phyloP scores from a whole-genome alignment of 2,113 vertebrate genomes.

The Emberiza fucata region DNA sequence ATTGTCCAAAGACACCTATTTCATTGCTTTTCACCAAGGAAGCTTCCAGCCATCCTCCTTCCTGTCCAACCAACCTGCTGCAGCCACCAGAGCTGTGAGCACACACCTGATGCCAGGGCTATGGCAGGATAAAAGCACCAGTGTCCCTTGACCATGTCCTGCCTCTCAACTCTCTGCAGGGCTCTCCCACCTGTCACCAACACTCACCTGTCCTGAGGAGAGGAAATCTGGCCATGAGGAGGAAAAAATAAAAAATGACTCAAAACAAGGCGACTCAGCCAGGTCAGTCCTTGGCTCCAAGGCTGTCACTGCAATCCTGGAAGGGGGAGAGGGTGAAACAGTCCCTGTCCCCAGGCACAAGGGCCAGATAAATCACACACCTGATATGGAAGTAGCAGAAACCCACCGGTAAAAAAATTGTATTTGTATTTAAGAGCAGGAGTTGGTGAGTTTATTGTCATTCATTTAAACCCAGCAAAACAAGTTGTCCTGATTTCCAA shows the following conservation, averaged over 20 bases:
- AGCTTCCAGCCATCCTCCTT: not conserved
- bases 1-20: not conserved
- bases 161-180: not conserved
- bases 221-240: not conserved
- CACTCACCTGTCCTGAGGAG: not conserved
- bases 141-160: not conserved
- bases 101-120: not conserved
- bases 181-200: not conserved
- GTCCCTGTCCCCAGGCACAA: not conserved
- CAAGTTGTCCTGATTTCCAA: not conserved
- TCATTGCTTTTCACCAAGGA: not conserved
- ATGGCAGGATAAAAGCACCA: not conserved
- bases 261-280: not conserved
- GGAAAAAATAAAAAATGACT: not conserved
- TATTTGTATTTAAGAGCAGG: not conserved
- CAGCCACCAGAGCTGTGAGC: not conserved
- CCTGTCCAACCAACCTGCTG: not conserved
- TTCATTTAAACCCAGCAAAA: not conserved
- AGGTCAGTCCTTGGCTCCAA: not conserved
- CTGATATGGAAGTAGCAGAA: not conserved
- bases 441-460: not conserved
- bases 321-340: not conserved
- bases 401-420: accelerated
- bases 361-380: not conserved
- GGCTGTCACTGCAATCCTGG: not conserved